phyloP scores from a whole-genome alignment of 2,888 invertebrate species.

The Polyommatus iphigenia region DNA sequence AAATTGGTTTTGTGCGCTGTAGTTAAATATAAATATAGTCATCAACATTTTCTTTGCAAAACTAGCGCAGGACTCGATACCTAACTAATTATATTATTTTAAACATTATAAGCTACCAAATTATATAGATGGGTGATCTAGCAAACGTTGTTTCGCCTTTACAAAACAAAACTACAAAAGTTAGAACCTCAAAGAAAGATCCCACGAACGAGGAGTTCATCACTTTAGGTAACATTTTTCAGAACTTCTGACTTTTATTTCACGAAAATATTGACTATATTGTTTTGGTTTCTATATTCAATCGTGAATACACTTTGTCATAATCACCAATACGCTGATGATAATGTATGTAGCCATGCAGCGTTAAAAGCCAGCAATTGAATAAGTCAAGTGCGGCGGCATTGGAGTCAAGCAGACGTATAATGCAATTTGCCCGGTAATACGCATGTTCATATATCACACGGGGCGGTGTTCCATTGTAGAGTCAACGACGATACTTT shows the following conservation, averaged over 20 bases:
- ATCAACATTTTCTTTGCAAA: not conserved
- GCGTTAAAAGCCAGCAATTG: conserved; percentile 38
- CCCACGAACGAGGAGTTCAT: too few relatives aligned
- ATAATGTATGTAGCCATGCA: not conserved
- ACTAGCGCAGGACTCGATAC: too few relatives aligned
- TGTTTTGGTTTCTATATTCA: too few relatives aligned
- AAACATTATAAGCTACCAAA: too few relatives aligned
- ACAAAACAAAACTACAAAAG: too few relatives aligned
- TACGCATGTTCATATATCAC: conserved; percentile 67
- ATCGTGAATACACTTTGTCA: not conserved
- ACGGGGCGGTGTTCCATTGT: conserved; percentile 48
- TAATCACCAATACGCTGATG: not conserved
- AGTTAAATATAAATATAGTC: not conserved
- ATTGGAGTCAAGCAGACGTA: conserved; percentile 53
- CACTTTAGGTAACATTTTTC: too few relatives aligned
- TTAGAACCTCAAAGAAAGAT: too few relatives aligned
- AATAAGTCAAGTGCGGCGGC: conserved; percentile 46
- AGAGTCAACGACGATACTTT: not conserved
- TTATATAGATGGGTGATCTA: too few relatives aligned
- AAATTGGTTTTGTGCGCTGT: conserved; percentile 4
- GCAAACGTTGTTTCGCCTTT: too few relatives aligned
- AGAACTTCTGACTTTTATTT: too few relatives aligned
- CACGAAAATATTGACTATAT: too few relatives aligned
- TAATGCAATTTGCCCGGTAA: conserved; percentile 57
- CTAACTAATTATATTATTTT: too few relatives aligned